Base-by-base conservation (phyloP, 1,140 invertebrate genomes). In the Penaeus vannamei region DNA sequence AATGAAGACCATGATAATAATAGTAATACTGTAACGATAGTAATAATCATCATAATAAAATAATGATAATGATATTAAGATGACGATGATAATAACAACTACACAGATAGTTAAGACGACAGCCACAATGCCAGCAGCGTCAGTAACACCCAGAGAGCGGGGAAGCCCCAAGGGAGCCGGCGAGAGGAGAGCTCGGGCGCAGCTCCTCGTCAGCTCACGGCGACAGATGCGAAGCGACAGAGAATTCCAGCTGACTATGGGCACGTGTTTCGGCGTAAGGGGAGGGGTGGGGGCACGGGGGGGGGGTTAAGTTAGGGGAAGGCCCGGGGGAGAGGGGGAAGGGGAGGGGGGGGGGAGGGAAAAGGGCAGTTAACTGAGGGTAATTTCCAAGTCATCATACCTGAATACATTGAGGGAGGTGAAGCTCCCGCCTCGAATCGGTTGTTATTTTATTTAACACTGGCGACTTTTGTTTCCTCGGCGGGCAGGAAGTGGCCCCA, bases 361-460 rank as follows among this genome's bases (percentile, higher is more conserved):
- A 53, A 53, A 53, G 12, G 53, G 53, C 53, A 53, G 53, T 53
- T 53, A 53, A 53, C 53, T 53, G 53, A 20, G 26, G 66, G 84
- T 77, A 85, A 85, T 77, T 85, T 60, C 72, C 72, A 72, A 72
- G 84, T 85, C 84, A 85, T 85, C 84, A 85, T 85, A 85, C 61
- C 64, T 76, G 84, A 76, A 85, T 85, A 85, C 84, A 59, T 76
- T 85, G 36, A 72, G 66, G 64, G 36, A 20, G 42, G 42, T 32
- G 79, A 59, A 81, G 42, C 46, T 46, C 20, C 46, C n/a, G 46
- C 79, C 20, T 53, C 19, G 53, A 81, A 59, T 81, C 53, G 79
- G 79, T n/a, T 81, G 79, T 59, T 81, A 59, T 46, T 81, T 59
- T 81, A 59, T 81, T 36, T 59, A n/a, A 59, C 79, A 17, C 42